Base-by-base conservation (phyloP, 1,140 invertebrate genomes). In the Zaprionus vittiger region DNA sequence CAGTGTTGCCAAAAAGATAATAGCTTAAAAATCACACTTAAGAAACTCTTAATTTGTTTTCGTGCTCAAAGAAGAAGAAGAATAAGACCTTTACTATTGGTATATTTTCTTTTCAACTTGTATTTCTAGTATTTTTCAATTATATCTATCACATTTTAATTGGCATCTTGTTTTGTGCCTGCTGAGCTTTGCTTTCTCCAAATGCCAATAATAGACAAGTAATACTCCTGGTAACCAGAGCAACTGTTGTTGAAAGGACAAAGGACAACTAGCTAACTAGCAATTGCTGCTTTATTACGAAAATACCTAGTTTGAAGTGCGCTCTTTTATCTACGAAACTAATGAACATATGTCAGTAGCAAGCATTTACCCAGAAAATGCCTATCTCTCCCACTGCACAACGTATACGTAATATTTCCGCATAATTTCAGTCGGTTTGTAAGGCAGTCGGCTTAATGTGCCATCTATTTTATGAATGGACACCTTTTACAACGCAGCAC, bases 391-490 rank as follows among this genome's bases (percentile, higher is more conserved):
- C 59, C 60, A 61, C 49, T 3, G 2, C n/a, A 6, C 2, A 6
- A 2, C 41, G 41, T 47, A 47, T 47, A 47, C 41, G n/a, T 47
- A 17, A 47, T 47, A 47, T 47, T 47, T 47, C 41, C 7, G 41
- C 41, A 47, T 47, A 47, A 47, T 47, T 47, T 47, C 41, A 47
- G n/a, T 14, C 37, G 5, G 26, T 31, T 52, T 31, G n/a, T 17
- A 47, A 14, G 44, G 44, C 41, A 44, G n/a, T 14, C 37, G n/a
- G 26, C 47, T 52, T 31, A 64, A 37, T 52, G n/a, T 52, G 14
- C 26, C 54, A 72, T 62, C 65, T 22, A 38, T 74, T 69, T 56
- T 62, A 61, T 68, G 47, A 68, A 73, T 68, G 56, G 61, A 26
- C 64, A 44, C 20, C 64, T 55, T 60, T n/a, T 14, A 38, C 11